phyloP scores from a whole-genome alignment of 2,888 invertebrate genomes.

The Lasioglossum zephyrum region DNA sequence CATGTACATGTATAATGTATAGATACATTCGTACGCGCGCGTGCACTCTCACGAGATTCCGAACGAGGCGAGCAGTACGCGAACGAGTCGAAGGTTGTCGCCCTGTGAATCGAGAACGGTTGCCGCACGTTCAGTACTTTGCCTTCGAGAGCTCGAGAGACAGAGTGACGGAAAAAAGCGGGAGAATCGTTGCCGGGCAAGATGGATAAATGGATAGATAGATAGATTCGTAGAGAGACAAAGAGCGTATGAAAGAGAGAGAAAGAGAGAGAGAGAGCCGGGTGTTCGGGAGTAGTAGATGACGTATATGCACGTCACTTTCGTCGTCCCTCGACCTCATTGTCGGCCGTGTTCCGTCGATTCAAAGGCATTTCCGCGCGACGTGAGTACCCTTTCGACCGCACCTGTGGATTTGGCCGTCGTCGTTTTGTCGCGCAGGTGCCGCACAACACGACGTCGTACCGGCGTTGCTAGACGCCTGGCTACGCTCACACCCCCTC shows the following conservation, averaged over 20 bases:
- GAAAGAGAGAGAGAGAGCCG: not conserved
- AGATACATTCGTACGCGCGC: not conserved
- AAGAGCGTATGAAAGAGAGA: not conserved
- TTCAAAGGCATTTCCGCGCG: conserved; percentile 68
- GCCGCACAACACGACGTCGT: conserved; percentile 30
- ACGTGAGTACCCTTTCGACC: conserved; percentile 68
- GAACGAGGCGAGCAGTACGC: conserved; percentile 25
- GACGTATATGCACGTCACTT: conserved; percentile 33
- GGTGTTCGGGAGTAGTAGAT: conserved; percentile 29
- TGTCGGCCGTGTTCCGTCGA: conserved; percentile 50
- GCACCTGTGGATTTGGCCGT: conserved; percentile 70
- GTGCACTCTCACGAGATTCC: not conserved
- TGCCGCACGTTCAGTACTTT: conserved; percentile 23
- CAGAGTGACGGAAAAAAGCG: conserved; percentile 1
- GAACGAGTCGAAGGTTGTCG: conserved; percentile 52
- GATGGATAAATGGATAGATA: conserved; percentile 7
- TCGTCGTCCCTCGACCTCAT: conserved; percentile 27
- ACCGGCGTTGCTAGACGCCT: conserved; percentile 25
- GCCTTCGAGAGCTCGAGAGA: conserved; percentile 23
- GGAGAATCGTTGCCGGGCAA: not conserved
- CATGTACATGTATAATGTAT: not conserved
- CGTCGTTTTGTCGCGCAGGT: conserved; percentile 46
- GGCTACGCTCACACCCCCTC: not conserved
- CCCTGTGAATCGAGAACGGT: conserved; percentile 44
- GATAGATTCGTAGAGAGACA: not conserved